A percentile compares a stretch with the other conserved stretches of the same genome.
Evolutionary conservation across 2,797 vertebrate species (phyloP).

Genomic region (Pelochelys cantorii): DNA sequence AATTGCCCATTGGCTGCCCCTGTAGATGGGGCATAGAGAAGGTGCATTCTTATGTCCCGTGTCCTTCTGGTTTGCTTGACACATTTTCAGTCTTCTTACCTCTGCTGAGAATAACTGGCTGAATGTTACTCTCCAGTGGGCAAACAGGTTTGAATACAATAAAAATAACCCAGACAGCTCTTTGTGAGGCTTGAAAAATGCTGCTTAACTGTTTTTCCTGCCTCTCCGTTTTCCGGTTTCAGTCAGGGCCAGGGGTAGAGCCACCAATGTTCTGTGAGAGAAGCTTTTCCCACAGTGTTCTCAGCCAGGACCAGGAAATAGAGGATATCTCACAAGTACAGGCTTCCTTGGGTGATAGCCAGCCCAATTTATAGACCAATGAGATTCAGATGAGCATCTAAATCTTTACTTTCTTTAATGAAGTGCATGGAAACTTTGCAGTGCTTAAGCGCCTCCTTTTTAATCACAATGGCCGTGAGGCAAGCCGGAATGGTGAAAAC

Average conservation of each 20-base stretch:
- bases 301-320: not conserved
- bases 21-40: not conserved
- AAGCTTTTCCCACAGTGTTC: not conserved
- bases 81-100: no score
- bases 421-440: accelerated
- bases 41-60: not conserved
- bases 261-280: not conserved
- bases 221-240: not conserved
- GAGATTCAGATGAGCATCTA: accelerated
- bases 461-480: not conserved
- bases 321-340: not conserved
- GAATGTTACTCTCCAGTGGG: not conserved
- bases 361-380: accelerated
- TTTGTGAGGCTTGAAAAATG: not conserved
- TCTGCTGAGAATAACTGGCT: not conserved
- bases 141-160: accelerated
- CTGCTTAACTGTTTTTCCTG: not conserved
- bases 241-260: not conserved
- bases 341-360: not conserved
- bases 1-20: not conserved
- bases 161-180: not conserved
- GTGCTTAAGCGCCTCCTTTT: accelerated
- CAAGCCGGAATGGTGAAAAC: not conserved
- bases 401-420: accelerated
- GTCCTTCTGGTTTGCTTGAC: not conserved